Percentiles rank a stretch among this genome's conserved stretches.
Evolutionary conservation across 2,113 vertebrate genomes (phyloP).

Genomic region (Eulemur rufifrons): DNA sequence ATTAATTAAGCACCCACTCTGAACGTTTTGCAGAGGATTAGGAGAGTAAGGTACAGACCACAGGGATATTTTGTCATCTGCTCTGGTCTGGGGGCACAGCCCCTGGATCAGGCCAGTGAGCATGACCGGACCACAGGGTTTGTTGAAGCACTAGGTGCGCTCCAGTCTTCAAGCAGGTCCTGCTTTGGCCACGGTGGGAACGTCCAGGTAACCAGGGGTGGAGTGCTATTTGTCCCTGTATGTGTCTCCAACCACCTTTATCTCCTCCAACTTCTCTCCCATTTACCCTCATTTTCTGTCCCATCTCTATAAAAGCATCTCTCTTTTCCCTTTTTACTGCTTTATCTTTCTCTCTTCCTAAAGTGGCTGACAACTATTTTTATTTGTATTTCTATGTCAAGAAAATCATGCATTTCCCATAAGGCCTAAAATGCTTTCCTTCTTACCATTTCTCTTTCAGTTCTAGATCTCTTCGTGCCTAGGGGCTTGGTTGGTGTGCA

Average conservation of each 20-base stretch:
- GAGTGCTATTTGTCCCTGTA: fast-evolving
- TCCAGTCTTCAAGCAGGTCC: not conserved
- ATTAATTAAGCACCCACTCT: not conserved
- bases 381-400: not conserved
- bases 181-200: too few relatives aligned
- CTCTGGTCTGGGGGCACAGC: not conserved
- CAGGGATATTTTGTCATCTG: too few relatives aligned
- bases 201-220: fast-evolving
- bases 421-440: not conserved
- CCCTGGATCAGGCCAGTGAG: too few relatives aligned
- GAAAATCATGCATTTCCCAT: not conserved
- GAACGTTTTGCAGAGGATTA: not conserved
- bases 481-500: not conserved
- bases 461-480: not conserved
- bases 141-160: fast-evolving
- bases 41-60: not conserved
- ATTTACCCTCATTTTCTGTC: not conserved
- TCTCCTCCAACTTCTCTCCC: not conserved
- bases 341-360: not conserved
- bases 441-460: not conserved
- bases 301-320: not conserved
- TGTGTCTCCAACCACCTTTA: fast-evolving
- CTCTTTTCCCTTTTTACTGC: not conserved
- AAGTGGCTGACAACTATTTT: not conserved
- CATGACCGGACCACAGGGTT: fast-evolving